A percentile compares a stretch with the other conserved stretches of the same genome.
phyloP scores from a whole-genome alignment of 2,113 vertebrate species.

The Budorcas taxicolor region DNA sequence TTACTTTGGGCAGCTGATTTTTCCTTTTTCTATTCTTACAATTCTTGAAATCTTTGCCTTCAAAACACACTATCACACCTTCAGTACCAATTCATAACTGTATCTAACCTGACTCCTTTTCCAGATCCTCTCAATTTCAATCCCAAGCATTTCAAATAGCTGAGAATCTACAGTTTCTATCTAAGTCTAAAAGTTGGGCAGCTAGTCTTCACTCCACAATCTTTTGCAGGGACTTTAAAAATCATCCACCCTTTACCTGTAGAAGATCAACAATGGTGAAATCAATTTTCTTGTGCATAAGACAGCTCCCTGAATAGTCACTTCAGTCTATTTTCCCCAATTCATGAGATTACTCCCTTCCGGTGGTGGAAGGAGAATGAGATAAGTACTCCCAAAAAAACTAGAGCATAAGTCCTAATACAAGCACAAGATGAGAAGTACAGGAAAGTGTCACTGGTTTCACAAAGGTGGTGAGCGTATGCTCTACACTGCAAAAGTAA shows the following conservation, averaged over 20 bases:
- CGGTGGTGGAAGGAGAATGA: not conserved
- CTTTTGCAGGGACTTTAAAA: constrained; percentile 33
- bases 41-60: constrained; percentile 29
- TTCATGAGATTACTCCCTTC: constrained; percentile 3
- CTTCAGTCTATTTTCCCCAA: constrained; percentile 25
- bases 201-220: not conserved
- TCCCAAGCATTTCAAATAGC: not conserved
- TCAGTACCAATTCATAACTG: not conserved
- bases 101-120: not conserved
- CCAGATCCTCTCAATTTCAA: constrained; percentile 16
- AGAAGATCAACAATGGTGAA: constrained; percentile 16
- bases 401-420: not conserved
- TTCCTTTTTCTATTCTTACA: constrained; percentile 37
- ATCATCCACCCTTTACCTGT: not conserved
- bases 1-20: not conserved
- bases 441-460: not conserved
- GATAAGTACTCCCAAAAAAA: not conserved
- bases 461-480: not conserved
- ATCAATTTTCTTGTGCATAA: constrained; percentile 29
- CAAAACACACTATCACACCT: not conserved
- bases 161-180: not conserved
- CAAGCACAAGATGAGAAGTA: not conserved
- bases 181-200: not conserved
- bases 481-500: not conserved
- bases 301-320: constrained; percentile 1